phyloP scores from a whole-genome alignment of 35 echinoderm and acorn worm species.

The Heliocidaris tuberculata region DNA sequence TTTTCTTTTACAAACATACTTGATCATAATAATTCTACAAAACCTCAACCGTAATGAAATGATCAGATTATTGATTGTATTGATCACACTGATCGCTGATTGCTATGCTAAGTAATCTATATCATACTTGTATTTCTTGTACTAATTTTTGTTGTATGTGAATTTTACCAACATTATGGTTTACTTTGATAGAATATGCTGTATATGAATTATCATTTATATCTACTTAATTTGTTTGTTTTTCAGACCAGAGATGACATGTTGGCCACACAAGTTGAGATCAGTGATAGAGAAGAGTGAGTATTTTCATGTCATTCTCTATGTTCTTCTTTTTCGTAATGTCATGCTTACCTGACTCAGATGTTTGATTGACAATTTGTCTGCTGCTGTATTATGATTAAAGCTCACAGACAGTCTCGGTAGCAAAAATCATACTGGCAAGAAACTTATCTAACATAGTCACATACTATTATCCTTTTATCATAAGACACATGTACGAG shows the following conservation, averaged over 20 bases:
- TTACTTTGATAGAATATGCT: background rate
- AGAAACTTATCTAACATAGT: too few relatives aligned
- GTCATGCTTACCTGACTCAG: background rate
- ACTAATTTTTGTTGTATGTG: too few relatives aligned
- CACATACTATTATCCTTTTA: too few relatives aligned
- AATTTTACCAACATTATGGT: background rate
- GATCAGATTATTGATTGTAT: background rate
- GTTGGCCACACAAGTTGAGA: constrained; percentile 70
- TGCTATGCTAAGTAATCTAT: too few relatives aligned
- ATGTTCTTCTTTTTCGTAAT: background rate
- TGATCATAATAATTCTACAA: too few relatives aligned
- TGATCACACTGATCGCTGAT: background rate
- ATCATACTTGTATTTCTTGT: too few relatives aligned
- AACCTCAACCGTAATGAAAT: background rate
- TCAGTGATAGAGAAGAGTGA: constrained; percentile 94
- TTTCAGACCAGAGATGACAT: constrained; percentile 85
- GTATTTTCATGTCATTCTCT: constrained; percentile 16
- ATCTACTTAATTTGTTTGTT: constrained; percentile 7
- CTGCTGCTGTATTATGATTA: background rate
- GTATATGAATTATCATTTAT: background rate
- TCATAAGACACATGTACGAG: too few relatives aligned
- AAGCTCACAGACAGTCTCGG: too few relatives aligned
- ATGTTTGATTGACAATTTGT: background rate
- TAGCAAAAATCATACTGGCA: too few relatives aligned
- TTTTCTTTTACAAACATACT: too few relatives aligned